Percentiles rank a stretch among this genome's conserved stretches.
Conservation (phyloP, 2,888 invertebrate genomes). For the Resseliella maxima region DNA sequence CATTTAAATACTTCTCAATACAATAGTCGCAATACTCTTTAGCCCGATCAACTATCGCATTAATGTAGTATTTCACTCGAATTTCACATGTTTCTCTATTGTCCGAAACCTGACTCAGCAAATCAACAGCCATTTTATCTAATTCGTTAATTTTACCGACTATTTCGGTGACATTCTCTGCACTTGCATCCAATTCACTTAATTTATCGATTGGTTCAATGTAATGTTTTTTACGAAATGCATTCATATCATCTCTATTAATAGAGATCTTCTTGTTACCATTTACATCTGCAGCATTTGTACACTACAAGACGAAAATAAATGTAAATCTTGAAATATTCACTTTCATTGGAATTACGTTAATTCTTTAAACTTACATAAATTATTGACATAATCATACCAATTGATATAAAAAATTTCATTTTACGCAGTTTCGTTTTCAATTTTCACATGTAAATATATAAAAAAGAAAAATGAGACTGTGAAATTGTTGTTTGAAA, state of each 20-base stretch:
- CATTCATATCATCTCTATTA: neutral
- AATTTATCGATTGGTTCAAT: neutral
- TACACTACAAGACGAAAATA: neutral
- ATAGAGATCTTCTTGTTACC: neutral
- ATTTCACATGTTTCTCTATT: neutral
- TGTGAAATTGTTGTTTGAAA: neutral
- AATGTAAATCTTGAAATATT: neutral
- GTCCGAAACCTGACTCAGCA: neutral
- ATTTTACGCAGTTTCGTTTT: neutral
- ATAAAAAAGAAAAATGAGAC: neutral
- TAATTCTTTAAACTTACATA: neutral
- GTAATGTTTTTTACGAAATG: neutral
- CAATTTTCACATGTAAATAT: neutral
- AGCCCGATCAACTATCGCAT: neutral
- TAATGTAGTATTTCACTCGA: neutral
- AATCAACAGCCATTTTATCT: neutral
- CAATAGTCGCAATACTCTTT: neutral
- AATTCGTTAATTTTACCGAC: neutral
- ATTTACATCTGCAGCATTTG: too few species aligned
- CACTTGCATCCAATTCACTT: neutral
- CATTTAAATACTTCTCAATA: neutral
- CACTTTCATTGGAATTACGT: neutral
- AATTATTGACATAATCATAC: neutral
- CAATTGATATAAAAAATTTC: neutral
- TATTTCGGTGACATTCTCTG: neutral